Evolutionary conservation across 2,113 vertebrate species (phyloP), one percentile per base, ranked within the genome.

Genomic region (Mohoua ochrocephala): DNA sequence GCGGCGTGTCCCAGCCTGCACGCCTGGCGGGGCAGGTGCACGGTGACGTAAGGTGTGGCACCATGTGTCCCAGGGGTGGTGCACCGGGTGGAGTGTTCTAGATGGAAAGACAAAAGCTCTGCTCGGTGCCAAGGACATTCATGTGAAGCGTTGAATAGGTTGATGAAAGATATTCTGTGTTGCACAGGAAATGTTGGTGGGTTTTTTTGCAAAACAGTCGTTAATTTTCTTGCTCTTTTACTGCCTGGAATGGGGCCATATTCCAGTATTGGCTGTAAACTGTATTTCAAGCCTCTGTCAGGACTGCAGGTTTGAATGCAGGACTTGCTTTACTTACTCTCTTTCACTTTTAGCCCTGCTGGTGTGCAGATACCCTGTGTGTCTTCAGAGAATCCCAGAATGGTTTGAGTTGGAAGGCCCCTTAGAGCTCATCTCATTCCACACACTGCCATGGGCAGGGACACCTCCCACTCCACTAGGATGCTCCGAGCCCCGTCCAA

Each of bases 121-220:
- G 22, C 47, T 60, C 23, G 5, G 42, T 84, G 75, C 89, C 82
- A 76, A 59, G 65, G 69, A 68, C 7, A 1, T 53, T 65, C 0
- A 0, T 5, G 2, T 4, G n/a, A 60, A 18, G 23, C 28, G 1
- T 27, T 54, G 39, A 57, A 35, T n/a, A 26, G 28, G n/a, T 4
- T 75, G 81, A 56, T 44, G 71, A 78, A 57, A 74, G 22, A 4
- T 11, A 4, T 1, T 54, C 33, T 47, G 73, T 35, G 54, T 75
- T 53, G 45, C 27, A 44, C 24, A 28, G 74, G 80, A 92, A 79
- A 28, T 5, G 16, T 37, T 41, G 4, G 44, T 44, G 50, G n/a
- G 53, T 57, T 87, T 82, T 82, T 85, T 91, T 77, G 33, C 27
- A n/a, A 65, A 94, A 41, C 1, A 5, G 27, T 24, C 2, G 0